Conservation (phyloP, 1,140 invertebrate species). For the Micrasema longulum region DNA sequence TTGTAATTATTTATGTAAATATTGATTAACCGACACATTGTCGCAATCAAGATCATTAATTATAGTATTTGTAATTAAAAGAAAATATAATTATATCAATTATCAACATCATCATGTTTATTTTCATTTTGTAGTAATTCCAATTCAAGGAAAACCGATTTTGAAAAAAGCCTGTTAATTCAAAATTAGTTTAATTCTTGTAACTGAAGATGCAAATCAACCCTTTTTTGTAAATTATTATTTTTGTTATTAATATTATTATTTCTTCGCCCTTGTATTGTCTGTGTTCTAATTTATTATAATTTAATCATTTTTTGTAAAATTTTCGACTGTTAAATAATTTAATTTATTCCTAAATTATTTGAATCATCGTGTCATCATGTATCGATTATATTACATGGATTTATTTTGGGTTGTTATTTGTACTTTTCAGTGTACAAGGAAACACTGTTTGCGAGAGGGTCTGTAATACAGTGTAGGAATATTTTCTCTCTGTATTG, state of each 20-base stretch:
- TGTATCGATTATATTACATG: conserved; percentile 43
- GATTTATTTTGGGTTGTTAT: conserved; percentile 27
- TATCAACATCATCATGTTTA: conserved; percentile 50
- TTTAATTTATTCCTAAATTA: conserved; percentile 24
- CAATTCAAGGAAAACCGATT: conserved; percentile 45
- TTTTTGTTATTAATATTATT: conserved; percentile 34
- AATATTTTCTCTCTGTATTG: conserved; percentile 7
- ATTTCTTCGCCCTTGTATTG: conserved; percentile 22
- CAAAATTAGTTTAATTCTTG: conserved; percentile 41
- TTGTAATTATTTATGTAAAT: conserved; percentile 50
- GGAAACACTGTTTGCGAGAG: conserved; percentile 22
- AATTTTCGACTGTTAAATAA: too few species aligned
- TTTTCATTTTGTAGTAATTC: conserved; percentile 48
- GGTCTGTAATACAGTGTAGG: neutral
- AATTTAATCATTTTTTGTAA: too few species aligned
- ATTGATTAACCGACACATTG: conserved; percentile 47
- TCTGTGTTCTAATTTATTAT: too few species aligned
- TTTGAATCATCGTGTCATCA: conserved; percentile 32
- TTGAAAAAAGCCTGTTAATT: conserved; percentile 22
- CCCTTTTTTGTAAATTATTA: conserved; percentile 37
- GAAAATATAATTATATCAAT: conserved; percentile 51
- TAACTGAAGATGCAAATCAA: conserved; percentile 31
- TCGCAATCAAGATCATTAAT: conserved; percentile 49
- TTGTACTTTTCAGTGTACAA: conserved; percentile 16
- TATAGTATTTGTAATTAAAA: conserved; percentile 52